Evolutionary conservation across 1,140 invertebrate species (phyloP).

Genomic region (Zaprionus kolodkinae): DNA sequence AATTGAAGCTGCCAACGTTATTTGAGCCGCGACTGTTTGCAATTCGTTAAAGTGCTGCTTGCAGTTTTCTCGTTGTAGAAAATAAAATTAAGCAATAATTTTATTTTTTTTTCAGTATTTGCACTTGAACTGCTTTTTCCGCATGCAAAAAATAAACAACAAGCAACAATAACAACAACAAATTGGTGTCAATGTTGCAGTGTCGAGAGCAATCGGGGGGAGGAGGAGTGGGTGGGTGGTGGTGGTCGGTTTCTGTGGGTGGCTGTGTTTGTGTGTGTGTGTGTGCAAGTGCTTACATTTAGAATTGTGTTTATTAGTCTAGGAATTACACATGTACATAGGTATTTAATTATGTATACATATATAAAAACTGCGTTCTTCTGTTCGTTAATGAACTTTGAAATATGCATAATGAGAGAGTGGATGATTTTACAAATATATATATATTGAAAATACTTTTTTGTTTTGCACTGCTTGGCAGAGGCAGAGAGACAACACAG

Average conservation of each 20-base stretch:
- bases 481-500: conserved; percentile 5
- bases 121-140: conserved; percentile 57
- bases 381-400: conserved; percentile 53
- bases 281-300: conserved; percentile 42
- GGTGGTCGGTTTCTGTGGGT: conserved; percentile 13
- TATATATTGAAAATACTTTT: conserved; percentile 54
- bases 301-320: conserved; percentile 51
- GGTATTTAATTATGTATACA: conserved; percentile 35
- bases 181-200: conserved; percentile 53
- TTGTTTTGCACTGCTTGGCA: conserved; percentile 50
- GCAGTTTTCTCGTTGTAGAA: conserved; percentile 33
- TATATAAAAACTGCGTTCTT: conserved; percentile 39
- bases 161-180: conserved; percentile 23
- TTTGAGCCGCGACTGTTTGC: conserved; percentile 29
- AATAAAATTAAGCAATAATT: conserved; percentile 47
- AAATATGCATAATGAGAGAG: conserved; percentile 54
- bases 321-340: conserved; percentile 50
- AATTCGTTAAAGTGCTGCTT: conserved; percentile 35
- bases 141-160: conserved; percentile 20
- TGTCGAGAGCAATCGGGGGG: conserved; percentile 9
- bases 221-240: neutral
- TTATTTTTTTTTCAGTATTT: conserved; percentile 38
- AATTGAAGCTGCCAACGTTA: conserved; percentile 24
- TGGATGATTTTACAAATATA: conserved; percentile 36
- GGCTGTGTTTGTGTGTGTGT: neutral